Percentiles rank a stretch among this genome's conserved stretches.
phyloP scores from a whole-genome alignment of 2,888 invertebrate species.

The Drosophila rellima region DNA sequence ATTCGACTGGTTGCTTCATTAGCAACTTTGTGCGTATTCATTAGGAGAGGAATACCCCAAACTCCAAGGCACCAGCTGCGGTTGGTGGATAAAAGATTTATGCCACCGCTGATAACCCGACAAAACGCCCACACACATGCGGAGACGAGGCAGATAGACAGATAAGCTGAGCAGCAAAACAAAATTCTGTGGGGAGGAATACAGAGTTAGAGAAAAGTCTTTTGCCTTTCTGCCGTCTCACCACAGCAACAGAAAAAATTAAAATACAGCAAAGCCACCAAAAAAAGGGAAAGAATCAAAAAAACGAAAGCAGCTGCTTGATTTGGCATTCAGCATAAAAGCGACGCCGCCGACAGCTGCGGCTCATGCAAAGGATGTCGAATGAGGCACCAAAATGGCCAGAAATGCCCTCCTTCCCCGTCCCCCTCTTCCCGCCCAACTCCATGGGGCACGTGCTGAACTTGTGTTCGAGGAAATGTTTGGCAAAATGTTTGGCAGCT shows the following conservation, averaged over 20 bases:
- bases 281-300: conserved; percentile 20
- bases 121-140: conserved; percentile 56
- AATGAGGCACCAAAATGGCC: conserved; percentile 20
- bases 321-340: conserved; percentile 74
- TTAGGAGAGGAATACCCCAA: conserved; percentile 55
- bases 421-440: neutral
- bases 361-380: conserved; percentile 47
- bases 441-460: conserved; percentile 10
- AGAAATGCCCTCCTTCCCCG: conserved; percentile 2
- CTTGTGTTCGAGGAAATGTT: conserved; percentile 61
- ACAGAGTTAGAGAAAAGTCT: conserved; percentile 28
- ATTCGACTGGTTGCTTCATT: conserved; percentile 72
- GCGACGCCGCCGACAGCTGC: conserved; percentile 62
- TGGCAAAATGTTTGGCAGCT: conserved; percentile 70
- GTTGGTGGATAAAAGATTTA: conserved; percentile 77
- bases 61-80: conserved; percentile 63
- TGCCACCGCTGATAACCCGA: conserved; percentile 75
- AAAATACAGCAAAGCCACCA: conserved; percentile 37
- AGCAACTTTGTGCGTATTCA: conserved; percentile 81
- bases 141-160: conserved; percentile 42
- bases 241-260: conserved; percentile 39
- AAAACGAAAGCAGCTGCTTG: conserved; percentile 64
- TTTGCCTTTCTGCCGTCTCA: conserved; percentile 20
- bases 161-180: conserved; percentile 54
- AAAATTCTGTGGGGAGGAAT: conserved; percentile 33